These are phyloP conservation scores for Gadopsis marmoratus DNA, from an alignment of 2,797 vertebrate species.

Conservation along the genomic window DNA sequence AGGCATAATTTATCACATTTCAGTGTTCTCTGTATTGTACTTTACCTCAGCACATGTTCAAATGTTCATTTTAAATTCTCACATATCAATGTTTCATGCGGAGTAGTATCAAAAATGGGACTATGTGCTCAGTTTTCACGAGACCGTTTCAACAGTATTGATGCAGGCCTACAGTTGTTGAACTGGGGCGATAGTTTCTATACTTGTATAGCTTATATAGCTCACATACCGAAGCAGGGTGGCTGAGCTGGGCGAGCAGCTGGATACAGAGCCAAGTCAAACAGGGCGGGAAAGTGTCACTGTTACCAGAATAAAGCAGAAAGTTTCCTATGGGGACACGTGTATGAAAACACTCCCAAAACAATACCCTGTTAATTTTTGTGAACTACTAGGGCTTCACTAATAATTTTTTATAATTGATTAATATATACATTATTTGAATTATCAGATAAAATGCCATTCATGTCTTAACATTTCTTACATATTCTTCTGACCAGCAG, in stretches of 20 bases:
- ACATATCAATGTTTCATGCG: constrained; percentile 29
- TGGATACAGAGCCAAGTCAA: constrained; percentile 49
- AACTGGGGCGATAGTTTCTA: constrained; percentile 55
- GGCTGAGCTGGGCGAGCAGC: constrained; percentile 40
- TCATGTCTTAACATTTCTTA: not conserved
- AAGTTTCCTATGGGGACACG: not conserved
- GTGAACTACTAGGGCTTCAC: not conserved
- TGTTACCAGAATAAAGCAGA: constrained; percentile 18
- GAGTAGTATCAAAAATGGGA: not conserved
- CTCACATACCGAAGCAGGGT: not conserved
- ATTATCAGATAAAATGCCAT: not conserved
- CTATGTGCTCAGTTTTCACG: not conserved
- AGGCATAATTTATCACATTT: not conserved
- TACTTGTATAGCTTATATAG: constrained; percentile 40
- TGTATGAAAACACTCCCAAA: not conserved
- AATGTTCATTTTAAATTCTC: not conserved
- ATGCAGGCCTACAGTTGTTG: constrained; percentile 12
- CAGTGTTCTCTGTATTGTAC: constrained; percentile 32
- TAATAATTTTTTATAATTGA: not conserved
- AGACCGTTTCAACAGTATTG: constrained; percentile 22
- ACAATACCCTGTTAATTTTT: not conserved
- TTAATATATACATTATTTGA: not conserved
- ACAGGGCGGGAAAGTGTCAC: constrained; percentile 21
- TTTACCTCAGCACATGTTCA: constrained; percentile 44
- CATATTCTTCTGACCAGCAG: not conserved